Evolutionary conservation across 2,113 vertebrate genomes (phyloP).

Genomic region (Paramormyrops kingsleyae): DNA sequence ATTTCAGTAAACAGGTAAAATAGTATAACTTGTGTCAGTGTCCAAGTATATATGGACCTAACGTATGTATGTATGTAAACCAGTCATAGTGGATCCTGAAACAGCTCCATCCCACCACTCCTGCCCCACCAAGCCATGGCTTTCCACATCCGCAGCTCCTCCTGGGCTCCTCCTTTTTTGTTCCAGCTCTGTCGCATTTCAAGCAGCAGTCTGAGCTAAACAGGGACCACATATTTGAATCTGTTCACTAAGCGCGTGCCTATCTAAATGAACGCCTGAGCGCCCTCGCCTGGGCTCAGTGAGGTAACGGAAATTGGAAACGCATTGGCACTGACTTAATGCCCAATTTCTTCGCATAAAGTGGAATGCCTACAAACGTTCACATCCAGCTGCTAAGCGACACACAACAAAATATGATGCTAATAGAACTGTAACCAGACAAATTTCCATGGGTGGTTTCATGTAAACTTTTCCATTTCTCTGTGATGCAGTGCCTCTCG

Average conservation of each 20-base stretch:
- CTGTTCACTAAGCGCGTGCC: neutral
- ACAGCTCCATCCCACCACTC: neutral
- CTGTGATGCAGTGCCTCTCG: constrained; percentile 32
- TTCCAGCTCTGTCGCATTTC: neutral
- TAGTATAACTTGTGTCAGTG: too few relatives aligned
- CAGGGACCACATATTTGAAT: constrained; percentile 15
- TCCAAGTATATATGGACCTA: too few relatives aligned
- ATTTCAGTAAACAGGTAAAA: too few relatives aligned
- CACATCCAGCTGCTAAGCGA: constrained; percentile 47
- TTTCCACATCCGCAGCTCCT: neutral
- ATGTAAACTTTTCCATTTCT: constrained; percentile 50
- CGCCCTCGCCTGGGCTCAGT: neutral
- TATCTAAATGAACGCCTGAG: neutral
- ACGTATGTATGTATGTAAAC: neutral
- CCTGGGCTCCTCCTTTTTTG: neutral
- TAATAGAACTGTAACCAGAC: constrained; percentile 32
- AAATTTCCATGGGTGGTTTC: constrained; percentile 36
- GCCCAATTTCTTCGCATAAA: constrained; percentile 3
- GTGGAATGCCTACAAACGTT: constrained; percentile 28
- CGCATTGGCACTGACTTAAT: neutral
- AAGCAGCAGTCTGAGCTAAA: constrained; percentile 22
- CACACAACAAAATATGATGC: constrained; percentile 44
- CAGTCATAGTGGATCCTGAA: neutral
- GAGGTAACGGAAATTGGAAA: constrained; percentile 1
- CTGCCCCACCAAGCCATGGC: neutral